Evolutionary conservation across 2,888 invertebrate genomes (phyloP).

Genomic region (Diaprepes abbreviatus): DNA sequence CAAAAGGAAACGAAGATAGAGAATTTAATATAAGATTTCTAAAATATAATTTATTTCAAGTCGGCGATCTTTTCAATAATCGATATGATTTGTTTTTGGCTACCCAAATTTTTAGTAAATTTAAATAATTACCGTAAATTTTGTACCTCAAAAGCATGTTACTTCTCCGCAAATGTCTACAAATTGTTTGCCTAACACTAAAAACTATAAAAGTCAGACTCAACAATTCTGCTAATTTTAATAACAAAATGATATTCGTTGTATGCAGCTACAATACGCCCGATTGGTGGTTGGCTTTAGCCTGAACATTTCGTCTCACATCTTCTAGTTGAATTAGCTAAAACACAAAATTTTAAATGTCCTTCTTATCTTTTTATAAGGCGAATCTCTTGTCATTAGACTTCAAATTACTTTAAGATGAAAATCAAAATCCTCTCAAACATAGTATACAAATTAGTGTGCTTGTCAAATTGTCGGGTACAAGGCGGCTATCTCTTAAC

Average conservation of each 20-base stretch:
- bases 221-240: conserved; percentile 32
- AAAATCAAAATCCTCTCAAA: too few species aligned
- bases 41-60: neutral
- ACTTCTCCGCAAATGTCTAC: conserved; percentile 7
- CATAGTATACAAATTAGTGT: too few species aligned
- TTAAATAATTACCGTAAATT: conserved; percentile 12
- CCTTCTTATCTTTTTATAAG: too few species aligned
- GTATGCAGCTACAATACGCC: conserved; percentile 62
- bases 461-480: too few species aligned
- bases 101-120: conserved; percentile 1
- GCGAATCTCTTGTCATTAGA: too few species aligned
- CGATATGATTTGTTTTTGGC: neutral
- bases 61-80: neutral
- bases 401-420: too few species aligned
- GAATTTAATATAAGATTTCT: too few species aligned
- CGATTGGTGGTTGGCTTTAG: conserved; percentile 57
- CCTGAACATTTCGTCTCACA: conserved; percentile 61
- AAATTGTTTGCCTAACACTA: conserved; percentile 17
- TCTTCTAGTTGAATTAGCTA: conserved; percentile 81
- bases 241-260: conserved; percentile 26
- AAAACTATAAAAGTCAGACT: conserved; percentile 38
- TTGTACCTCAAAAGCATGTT: conserved; percentile 34
- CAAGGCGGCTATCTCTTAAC: too few species aligned
- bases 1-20: too few species aligned
- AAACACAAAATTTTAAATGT: conserved; percentile 51